These are phyloP conservation scores for Drosophila algonquin DNA, from an alignment of 2,888 invertebrate species.

Conservation along the genomic window DNA sequence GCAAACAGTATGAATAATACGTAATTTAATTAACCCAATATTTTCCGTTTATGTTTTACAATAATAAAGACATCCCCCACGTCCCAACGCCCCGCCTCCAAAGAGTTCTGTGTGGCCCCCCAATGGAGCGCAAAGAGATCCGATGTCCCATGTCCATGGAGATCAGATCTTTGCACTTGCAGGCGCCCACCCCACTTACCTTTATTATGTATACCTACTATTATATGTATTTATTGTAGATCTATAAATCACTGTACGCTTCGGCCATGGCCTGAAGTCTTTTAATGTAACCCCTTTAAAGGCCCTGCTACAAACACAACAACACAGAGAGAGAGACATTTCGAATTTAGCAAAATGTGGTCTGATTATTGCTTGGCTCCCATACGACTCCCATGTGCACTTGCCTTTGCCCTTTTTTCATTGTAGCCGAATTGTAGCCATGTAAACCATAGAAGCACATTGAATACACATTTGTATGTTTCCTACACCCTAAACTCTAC, in stretches of 20 bases:
- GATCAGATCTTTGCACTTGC: constrained; percentile 22
- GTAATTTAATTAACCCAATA: constrained; percentile 79
- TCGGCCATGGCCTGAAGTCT: constrained; percentile 59
- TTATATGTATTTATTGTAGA: constrained; percentile 56
- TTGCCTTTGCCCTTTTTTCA: background rate
- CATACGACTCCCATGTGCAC: background rate
- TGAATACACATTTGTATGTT: background rate
- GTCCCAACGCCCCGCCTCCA: background rate
- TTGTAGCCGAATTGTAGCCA: background rate
- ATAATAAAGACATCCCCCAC: constrained; percentile 41
- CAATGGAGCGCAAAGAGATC: background rate
- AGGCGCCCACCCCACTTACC: constrained; percentile 20
- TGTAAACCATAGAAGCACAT: background rate
- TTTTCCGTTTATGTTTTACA: constrained; percentile 61
- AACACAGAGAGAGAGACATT: constrained; percentile 4
- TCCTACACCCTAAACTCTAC: background rate
- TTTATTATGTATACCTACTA: constrained; percentile 25
- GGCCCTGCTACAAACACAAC: background rate
- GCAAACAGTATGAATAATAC: constrained; percentile 83
- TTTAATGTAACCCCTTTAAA: background rate
- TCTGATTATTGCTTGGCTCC: constrained; percentile 1
- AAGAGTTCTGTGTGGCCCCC: constrained; percentile 17
- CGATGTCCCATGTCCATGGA: background rate
- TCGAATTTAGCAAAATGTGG: background rate
- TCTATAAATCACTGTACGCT: constrained; percentile 46